These are phyloP conservation scores for Parascotia fuliginaria DNA, from an alignment of 2,888 invertebrate genomes.

Conservation along the genomic window DNA sequence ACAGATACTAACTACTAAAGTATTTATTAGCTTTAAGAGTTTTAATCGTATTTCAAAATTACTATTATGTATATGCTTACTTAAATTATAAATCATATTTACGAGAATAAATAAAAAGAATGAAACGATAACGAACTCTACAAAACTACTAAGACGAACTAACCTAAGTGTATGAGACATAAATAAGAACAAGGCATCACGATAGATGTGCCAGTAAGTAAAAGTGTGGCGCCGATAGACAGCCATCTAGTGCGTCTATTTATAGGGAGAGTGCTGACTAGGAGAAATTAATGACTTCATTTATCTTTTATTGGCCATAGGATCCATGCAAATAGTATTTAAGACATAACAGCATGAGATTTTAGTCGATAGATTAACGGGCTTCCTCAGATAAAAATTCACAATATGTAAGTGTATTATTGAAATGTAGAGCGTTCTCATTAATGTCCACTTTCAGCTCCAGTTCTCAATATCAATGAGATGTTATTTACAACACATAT, in stretches of 20 bases:
- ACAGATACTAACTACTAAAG: too few species aligned
- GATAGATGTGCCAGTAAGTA: conserved; percentile 61
- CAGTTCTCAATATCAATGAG: conserved; percentile 54
- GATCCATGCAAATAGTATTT: conserved; percentile 71
- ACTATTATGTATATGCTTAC: too few species aligned
- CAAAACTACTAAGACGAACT: conserved; percentile 45
- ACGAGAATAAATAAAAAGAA: too few species aligned
- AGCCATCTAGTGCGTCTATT: conserved; percentile 64
- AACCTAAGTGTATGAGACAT: conserved; percentile 62
- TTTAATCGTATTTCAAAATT: too few species aligned
- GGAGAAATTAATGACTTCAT: conserved; percentile 41
- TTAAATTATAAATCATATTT: too few species aligned
- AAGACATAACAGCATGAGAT: conserved; percentile 66
- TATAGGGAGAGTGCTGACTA: conserved; percentile 68
- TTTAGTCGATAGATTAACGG: conserved; percentile 64
- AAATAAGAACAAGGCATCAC: conserved; percentile 66
- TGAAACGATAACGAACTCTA: conserved; percentile 6
- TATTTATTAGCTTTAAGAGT: too few species aligned
- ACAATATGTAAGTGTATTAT: conserved; percentile 52
- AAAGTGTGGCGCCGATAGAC: conserved; percentile 77
- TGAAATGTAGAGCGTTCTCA: conserved; percentile 45
- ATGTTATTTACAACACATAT: conserved; percentile 52
- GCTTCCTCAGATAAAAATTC: conserved; percentile 64
- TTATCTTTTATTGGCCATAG: conserved; percentile 55
- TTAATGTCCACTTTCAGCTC: conserved; percentile 58